Conservation (phyloP, 2,113 vertebrate genomes). For the Machaerirhynchus nigripectus region DNA sequence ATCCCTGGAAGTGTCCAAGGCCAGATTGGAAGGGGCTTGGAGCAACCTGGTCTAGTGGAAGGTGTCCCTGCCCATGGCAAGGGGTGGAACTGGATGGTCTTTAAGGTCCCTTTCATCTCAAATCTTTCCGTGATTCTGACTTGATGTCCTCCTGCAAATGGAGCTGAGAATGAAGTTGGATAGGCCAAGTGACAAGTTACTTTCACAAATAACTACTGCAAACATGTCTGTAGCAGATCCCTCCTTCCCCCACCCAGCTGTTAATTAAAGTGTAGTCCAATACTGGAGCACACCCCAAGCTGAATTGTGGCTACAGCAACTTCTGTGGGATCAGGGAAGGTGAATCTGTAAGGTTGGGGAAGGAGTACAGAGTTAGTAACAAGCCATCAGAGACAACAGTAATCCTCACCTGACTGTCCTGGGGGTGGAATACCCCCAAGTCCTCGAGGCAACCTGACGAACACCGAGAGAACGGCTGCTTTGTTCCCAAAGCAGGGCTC, state of each 20-base stretch:
- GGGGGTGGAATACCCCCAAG: slow-evolving; percentile 93
- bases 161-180: not conserved
- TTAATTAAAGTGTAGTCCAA: not conserved
- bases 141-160: not conserved
- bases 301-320: not conserved
- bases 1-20: not conserved
- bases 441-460: slow-evolving; percentile 92
- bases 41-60: not conserved
- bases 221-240: not conserved
- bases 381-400: accelerated
- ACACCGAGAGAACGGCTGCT: slow-evolving; percentile 96
- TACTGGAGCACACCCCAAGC: not conserved
- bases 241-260: not conserved
- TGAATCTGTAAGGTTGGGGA: not conserved
- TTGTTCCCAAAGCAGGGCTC: slow-evolving; percentile 98
- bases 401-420: slow-evolving; percentile 91
- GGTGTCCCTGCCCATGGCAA: not conserved
- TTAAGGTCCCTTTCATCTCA: not conserved
- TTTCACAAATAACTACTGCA: not conserved
- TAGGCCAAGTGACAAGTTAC: not conserved
- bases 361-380: not conserved
- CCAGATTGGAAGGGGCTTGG: not conserved
- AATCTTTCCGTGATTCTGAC: not conserved
- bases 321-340: not conserved
- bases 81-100: not conserved